Evolutionary conservation across 2,888 invertebrate species (phyloP).

Genomic region (Tenthredo scrophulariae): DNA sequence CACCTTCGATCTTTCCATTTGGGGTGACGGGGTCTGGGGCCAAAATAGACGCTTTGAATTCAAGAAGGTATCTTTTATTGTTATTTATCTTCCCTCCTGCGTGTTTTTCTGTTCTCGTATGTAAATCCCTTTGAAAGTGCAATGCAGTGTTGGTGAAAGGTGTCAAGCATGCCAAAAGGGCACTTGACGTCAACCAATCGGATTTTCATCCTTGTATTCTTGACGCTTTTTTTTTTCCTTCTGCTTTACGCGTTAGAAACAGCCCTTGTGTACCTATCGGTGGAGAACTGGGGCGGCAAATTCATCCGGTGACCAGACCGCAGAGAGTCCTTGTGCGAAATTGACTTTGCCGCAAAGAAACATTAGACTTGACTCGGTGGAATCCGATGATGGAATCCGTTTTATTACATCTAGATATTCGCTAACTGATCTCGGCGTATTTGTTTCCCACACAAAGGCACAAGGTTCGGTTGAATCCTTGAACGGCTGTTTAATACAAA

Average conservation of each 20-base stretch:
- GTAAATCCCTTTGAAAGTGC: background rate
- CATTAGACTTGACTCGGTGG: background rate
- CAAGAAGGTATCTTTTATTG: background rate
- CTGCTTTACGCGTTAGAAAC: background rate
- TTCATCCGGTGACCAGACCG: constrained; percentile 19
- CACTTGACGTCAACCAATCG: constrained; percentile 14
- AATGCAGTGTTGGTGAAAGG: background rate
- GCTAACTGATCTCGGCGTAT: background rate
- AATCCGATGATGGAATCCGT: constrained; percentile 30
- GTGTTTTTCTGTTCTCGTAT: background rate
- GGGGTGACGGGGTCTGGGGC: background rate
- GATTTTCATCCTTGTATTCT: background rate
- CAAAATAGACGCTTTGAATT: background rate
- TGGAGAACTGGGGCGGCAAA: background rate
- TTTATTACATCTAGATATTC: constrained; percentile 23
- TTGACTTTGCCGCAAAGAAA: background rate
- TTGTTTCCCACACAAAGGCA: background rate
- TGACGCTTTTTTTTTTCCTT: background rate
- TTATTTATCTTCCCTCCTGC: background rate
- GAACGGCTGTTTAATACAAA: background rate
- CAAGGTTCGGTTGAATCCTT: background rate
- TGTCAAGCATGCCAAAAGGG: background rate
- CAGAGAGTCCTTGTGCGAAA: constrained; percentile 4
- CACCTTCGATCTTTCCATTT: background rate
- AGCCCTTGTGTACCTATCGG: background rate